Percentiles rank a stretch among this genome's conserved stretches.
These are phyloP conservation scores for Barypeithes pellucidus DNA, from an alignment of 2,888 invertebrate genomes.

Conservation along the genomic window DNA sequence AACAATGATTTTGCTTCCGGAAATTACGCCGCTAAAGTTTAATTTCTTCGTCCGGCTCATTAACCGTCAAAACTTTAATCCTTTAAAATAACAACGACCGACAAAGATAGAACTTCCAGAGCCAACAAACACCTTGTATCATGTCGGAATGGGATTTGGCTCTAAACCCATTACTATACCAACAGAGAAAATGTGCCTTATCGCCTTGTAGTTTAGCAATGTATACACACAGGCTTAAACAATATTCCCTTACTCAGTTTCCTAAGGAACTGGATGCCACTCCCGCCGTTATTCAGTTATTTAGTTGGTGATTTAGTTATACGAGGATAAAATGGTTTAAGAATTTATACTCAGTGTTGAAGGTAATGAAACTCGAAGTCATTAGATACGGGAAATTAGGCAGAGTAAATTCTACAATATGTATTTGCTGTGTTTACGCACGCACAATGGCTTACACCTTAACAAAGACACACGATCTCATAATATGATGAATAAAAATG, in stretches of 20 bases:
- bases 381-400: constrained; percentile 25
- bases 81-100: neutral
- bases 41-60: neutral
- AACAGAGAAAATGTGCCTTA: constrained; percentile 52
- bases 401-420: neutral
- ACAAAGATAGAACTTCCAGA: constrained; percentile 5
- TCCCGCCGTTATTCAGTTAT: constrained; percentile 28
- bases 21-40: neutral
- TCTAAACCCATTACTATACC: constrained; percentile 20
- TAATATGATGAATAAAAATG: too few relatives aligned
- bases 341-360: constrained; percentile 14
- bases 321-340: constrained; percentile 26
- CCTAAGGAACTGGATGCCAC: constrained; percentile 24
- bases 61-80: constrained; percentile 1
- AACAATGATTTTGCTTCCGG: neutral
- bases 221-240: constrained; percentile 41
- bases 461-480: too few relatives aligned
- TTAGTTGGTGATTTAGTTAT: constrained; percentile 3
- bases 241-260: constrained; percentile 41
- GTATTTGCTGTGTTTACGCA: too few relatives aligned
- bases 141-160: constrained; percentile 19
- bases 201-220: constrained; percentile 40
- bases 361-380: constrained; percentile 29
- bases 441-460: too few relatives aligned
- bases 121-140: constrained; percentile 31